A percentile compares a stretch with the other conserved stretches of the same genome.
These are phyloP conservation scores for Podocnemis expansa DNA, from an alignment of 2,113 vertebrate species.

Conservation along the genomic window DNA sequence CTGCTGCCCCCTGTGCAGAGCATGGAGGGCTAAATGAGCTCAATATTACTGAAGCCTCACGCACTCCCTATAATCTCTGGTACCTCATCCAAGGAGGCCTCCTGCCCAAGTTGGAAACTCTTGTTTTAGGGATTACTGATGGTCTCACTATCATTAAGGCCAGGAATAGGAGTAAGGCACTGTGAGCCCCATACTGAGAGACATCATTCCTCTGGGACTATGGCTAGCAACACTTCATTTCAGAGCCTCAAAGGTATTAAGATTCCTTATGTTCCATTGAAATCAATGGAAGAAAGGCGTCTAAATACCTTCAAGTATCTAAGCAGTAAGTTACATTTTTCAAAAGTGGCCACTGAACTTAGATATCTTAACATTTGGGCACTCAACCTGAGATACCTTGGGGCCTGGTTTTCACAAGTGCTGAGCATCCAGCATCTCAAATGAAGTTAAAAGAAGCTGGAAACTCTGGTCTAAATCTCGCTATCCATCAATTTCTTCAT, in stretches of 20 bases:
- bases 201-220: neutral
- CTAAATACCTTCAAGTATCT: neutral
- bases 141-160: neutral
- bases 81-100: too few relatives aligned
- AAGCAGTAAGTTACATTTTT: neutral
- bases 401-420: neutral
- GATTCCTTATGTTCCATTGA: too few relatives aligned
- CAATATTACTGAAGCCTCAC: too few relatives aligned
- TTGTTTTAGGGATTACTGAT: neutral
- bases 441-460: neutral
- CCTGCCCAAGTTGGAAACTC: too few relatives aligned
- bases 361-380: conserved; percentile 25
- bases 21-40: too few relatives aligned
- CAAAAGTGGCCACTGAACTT: neutral
- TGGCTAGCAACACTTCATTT: neutral
- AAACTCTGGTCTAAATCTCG: neutral
- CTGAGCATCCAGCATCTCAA: neutral
- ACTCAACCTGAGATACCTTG: conserved; percentile 11
- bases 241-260: neutral
- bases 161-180: neutral
- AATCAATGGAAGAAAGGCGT: neutral
- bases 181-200: neutral
- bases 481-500: neutral
- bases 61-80: too few relatives aligned
- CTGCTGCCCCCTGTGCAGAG: too few relatives aligned